These are phyloP conservation scores for Pangasius mekongensis DNA, from an alignment of 2,797 vertebrate species.

Conservation along the genomic window DNA sequence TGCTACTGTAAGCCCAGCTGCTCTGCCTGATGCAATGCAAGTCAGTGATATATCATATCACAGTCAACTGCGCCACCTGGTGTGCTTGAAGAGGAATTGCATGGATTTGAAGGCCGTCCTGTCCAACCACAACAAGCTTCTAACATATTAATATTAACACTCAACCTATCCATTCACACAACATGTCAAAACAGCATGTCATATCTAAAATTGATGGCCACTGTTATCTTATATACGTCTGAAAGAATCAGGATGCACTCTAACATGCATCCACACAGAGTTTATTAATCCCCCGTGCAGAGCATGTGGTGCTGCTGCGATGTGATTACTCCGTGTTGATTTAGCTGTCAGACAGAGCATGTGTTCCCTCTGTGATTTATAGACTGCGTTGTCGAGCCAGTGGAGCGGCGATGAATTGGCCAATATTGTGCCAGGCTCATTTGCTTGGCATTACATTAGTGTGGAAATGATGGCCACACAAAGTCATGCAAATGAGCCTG, in stretches of 20 bases:
- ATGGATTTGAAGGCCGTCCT: neutral
- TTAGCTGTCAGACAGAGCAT: conserved; percentile 99
- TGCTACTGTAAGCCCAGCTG: neutral
- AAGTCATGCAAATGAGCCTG: conserved; percentile 99
- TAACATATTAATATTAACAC: neutral
- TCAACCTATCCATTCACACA: conserved; percentile 4
- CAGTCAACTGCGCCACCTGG: conserved; percentile 40
- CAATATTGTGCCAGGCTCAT: conserved; percentile 98
- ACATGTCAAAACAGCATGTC: neutral
- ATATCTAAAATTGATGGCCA: neutral
- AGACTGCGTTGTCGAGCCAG: conserved; percentile 93
- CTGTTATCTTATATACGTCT: conserved; percentile 7
- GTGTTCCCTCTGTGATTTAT: conserved; percentile 98
- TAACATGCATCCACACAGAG: conserved; percentile 4
- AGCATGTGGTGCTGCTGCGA: conserved; percentile 21
- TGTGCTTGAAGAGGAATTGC: conserved; percentile 7
- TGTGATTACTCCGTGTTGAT: conserved; percentile 98
- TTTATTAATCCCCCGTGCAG: conserved; percentile 24
- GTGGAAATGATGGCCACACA: conserved; percentile 98
- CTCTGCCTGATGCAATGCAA: neutral
- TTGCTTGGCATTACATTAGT: conserved; percentile 99
- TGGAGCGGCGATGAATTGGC: conserved; percentile 98
- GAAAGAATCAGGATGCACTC: conserved; percentile 24
- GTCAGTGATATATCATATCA: neutral
- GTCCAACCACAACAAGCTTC: neutral